These are phyloP conservation scores for Cassiopea andromeda DNA, from an alignment of 30 jellyfish, hydroid and myxozoan species.

Conservation along the genomic window DNA sequence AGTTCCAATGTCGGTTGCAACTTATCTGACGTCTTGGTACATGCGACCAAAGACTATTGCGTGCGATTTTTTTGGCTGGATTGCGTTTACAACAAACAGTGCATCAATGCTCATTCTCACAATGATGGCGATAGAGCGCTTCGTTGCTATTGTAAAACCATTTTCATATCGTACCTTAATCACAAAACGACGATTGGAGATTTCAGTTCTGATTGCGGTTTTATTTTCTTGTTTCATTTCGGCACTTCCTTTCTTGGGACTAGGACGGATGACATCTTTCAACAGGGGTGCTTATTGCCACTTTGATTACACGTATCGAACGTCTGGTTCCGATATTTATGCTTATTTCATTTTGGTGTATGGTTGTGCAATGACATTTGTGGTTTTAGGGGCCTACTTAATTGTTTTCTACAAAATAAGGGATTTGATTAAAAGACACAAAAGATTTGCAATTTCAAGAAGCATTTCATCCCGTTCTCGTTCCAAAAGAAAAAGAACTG, in stretches of 20 bases:
- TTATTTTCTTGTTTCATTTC: conserved; percentile 70
- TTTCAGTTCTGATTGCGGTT: conserved; percentile 56
- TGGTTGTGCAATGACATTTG: conserved; percentile 71
- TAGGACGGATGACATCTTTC: conserved; percentile 80
- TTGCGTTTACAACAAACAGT: conserved; percentile 87
- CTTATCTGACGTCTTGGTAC: conserved; percentile 71
- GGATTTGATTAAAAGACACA: conserved; percentile 78
- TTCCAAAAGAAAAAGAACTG: conserved; percentile 9
- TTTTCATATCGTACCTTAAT: conserved; percentile 78
- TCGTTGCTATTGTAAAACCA: conserved; percentile 84
- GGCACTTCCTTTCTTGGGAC: conserved; percentile 73
- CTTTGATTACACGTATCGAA: conserved; percentile 63
- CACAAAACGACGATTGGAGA: conserved; percentile 66
- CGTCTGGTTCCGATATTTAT: conserved; percentile 47
- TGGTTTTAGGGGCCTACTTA: conserved; percentile 76
- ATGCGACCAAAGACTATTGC: conserved; percentile 37
- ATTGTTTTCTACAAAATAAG: conserved; percentile 85
- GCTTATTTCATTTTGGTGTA: conserved; percentile 69
- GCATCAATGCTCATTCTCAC: conserved; percentile 91
- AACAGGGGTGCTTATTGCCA: conserved; percentile 91
- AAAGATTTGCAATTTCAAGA: conserved; percentile 62
- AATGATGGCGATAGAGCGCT: conserved; percentile 87
- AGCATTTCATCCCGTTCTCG: conserved; percentile 8
- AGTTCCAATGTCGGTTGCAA: conserved; percentile 83
- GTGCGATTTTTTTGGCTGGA: conserved; percentile 91